Conservation (phyloP, 1,140 invertebrate species). For the Diorhabda sublineata region DNA sequence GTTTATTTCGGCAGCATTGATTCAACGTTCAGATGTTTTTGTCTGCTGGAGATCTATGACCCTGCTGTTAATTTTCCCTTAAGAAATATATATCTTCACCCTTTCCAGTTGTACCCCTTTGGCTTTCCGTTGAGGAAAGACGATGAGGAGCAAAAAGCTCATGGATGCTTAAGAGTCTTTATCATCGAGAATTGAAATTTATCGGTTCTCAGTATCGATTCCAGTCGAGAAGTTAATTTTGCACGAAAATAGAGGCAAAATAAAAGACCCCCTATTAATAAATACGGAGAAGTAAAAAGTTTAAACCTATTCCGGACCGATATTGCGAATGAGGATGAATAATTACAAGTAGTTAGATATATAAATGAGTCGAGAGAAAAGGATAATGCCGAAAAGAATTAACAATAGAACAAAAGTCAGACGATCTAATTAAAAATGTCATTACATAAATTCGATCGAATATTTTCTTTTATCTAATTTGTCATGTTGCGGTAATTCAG, state of each 20-base stretch:
- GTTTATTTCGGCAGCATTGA: background rate
- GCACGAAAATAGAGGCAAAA: too few relatives aligned
- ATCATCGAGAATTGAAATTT: conserved; percentile 21
- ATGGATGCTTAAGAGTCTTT: conserved; percentile 20
- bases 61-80: conserved; percentile 16
- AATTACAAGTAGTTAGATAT: too few relatives aligned
- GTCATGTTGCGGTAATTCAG: conserved; percentile 18
- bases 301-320: too few relatives aligned
- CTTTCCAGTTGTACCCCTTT: conserved; percentile 12
- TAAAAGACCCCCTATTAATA: too few relatives aligned
- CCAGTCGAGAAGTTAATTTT: conserved; percentile 1
- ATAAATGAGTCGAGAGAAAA: too few relatives aligned
- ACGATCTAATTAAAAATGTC: background rate
- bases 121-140: conserved; percentile 1
- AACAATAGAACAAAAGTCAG: background rate
- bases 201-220: conserved; percentile 20
- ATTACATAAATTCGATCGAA: background rate
- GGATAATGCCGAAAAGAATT: too few relatives aligned
- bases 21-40: conserved; percentile 21
- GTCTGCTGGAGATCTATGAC: conserved; percentile 21
- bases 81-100: conserved; percentile 20
- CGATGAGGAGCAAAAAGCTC: conserved; percentile 11
- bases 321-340: too few relatives aligned
- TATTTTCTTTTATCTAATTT: background rate
- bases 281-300: too few relatives aligned